Conservation (phyloP, 1,140 invertebrate genomes). For the Achatina immaculata region DNA sequence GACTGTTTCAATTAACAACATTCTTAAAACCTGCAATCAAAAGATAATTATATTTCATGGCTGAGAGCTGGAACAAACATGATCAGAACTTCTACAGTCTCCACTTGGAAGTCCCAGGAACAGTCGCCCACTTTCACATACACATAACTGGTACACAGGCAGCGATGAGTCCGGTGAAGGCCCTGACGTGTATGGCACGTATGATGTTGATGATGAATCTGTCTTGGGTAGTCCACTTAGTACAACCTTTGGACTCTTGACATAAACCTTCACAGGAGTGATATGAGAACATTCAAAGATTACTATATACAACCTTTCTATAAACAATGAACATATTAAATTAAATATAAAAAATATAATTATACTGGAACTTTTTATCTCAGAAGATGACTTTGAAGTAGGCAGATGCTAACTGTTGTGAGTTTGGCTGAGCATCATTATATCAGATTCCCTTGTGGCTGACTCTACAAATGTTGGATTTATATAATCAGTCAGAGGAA, state of each 20-base stretch:
- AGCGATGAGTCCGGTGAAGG: not conserved
- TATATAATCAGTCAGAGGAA: no score
- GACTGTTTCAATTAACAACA: not conserved
- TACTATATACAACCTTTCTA: no score
- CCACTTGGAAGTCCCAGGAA: conserved; percentile 9
- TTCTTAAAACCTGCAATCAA: not conserved
- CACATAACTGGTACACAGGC: conserved; percentile 23
- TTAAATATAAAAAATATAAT: no score
- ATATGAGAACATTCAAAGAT: no score
- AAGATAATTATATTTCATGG: not conserved
- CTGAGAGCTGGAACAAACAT: conserved; percentile 2
- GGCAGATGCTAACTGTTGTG: no score
- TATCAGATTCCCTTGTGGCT: no score
- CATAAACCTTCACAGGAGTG: no score
- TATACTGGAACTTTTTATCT: no score
- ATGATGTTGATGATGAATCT: not conserved
- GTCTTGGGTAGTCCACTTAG: not conserved
- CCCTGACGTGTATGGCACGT: not conserved
- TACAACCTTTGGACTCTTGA: not conserved
- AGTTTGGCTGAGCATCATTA: no score
- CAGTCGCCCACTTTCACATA: not conserved
- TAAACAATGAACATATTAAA: no score
- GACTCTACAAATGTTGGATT: no score
- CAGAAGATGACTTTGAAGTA: no score
- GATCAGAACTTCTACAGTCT: not conserved